Conservation (phyloP, 2,797 vertebrate species). For the Oreochromis mossambicus region DNA sequence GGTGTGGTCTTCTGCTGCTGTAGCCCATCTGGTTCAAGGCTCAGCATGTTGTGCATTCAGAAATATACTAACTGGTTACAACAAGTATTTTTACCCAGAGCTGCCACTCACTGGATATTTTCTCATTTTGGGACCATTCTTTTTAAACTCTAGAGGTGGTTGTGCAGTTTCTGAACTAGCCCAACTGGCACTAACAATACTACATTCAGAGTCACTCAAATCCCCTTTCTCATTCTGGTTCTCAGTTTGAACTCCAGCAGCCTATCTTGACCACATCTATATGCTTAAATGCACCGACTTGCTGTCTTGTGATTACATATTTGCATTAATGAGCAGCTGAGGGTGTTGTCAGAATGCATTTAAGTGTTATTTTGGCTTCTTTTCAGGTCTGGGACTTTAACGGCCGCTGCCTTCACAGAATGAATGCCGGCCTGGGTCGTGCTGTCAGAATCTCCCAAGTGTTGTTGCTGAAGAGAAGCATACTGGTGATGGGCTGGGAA, state of each 20-base stretch:
- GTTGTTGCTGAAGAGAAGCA: constrained; percentile 70
- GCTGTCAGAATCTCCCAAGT: constrained; percentile 71
- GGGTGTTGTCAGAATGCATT: neutral
- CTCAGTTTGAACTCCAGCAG: neutral
- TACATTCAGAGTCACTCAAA: neutral
- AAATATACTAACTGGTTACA: neutral
- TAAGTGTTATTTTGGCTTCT: neutral
- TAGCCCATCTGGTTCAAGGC: neutral
- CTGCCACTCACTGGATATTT: neutral
- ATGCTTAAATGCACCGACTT: neutral
- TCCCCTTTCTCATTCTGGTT: neutral
- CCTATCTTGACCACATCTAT: neutral
- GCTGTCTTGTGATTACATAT: neutral
- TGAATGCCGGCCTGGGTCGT: constrained; percentile 65
- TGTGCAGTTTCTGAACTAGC: neutral
- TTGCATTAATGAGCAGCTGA: neutral
- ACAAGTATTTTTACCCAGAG: neutral
- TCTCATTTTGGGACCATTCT: neutral
- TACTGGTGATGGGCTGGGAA: constrained; percentile 71
- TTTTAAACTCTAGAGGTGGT: neutral
- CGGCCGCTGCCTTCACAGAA: constrained; percentile 75
- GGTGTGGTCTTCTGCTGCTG: neutral
- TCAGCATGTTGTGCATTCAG: neutral
- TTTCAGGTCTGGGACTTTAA: constrained; percentile 81
- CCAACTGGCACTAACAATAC: neutral